Evolutionary conservation across 2,888 invertebrate genomes (phyloP).

Genomic region (Caenorhabditis virilis): DNA sequence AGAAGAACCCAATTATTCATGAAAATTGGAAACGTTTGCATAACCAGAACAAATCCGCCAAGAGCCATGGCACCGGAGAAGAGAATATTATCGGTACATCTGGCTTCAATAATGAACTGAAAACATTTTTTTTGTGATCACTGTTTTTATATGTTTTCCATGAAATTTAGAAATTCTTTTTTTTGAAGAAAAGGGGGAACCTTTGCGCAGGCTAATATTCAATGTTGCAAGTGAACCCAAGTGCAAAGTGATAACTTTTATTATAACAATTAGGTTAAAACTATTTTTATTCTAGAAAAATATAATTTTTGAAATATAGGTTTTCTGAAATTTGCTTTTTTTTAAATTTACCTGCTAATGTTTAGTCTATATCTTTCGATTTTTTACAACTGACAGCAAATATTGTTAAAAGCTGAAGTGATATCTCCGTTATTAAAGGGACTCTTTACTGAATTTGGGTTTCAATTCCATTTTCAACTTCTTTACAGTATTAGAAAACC

Average conservation of each 20-base stretch:
- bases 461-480: too few species aligned
- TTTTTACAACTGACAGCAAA: too few species aligned
- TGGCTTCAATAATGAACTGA: constrained; percentile 51
- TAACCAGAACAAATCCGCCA: constrained; percentile 42
- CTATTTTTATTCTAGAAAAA: not conserved
- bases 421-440: too few species aligned
- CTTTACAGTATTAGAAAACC: too few species aligned
- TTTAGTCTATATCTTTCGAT: too few species aligned
- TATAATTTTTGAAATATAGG: too few species aligned
- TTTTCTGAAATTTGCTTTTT: too few species aligned
- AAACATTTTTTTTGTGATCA: constrained; percentile 4
- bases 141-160: not conserved
- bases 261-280: not conserved
- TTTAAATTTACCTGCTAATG: too few species aligned
- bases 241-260: not conserved
- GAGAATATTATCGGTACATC: constrained; percentile 56
- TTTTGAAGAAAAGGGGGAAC: not conserved
- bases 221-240: not conserved
- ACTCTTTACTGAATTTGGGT: too few species aligned
- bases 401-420: too few species aligned
- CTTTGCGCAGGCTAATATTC: not conserved
- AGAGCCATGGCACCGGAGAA: constrained; percentile 46
- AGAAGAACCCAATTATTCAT: constrained; percentile 64
- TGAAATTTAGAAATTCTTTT: too few species aligned
- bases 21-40: constrained; percentile 54